Percentiles rank a stretch among this genome's conserved stretches.
These are phyloP conservation scores for Phoebastria nigripes DNA, from an alignment of 2,797 vertebrate genomes.

Conservation along the genomic window DNA sequence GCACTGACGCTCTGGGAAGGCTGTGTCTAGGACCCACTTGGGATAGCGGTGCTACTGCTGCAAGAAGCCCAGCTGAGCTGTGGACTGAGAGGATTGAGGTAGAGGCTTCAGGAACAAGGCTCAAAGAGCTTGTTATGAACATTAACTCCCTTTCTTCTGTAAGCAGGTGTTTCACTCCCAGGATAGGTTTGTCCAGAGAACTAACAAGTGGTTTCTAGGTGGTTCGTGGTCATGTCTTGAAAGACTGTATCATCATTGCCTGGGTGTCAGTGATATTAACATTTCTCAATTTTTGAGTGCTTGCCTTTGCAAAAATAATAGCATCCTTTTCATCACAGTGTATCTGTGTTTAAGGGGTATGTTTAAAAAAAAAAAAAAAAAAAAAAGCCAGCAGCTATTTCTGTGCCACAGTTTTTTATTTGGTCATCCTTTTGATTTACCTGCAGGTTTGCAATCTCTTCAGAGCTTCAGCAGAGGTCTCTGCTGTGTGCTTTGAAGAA, in stretches of 20 bases:
- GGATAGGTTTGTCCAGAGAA: background rate
- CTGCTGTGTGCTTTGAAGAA: background rate
- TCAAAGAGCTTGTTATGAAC: background rate
- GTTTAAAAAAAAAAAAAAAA: no score
- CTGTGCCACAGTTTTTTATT: background rate
- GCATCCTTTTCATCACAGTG: background rate
- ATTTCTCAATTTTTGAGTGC: background rate
- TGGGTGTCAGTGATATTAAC: background rate
- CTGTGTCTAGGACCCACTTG: accelerated
- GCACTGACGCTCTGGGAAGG: background rate
- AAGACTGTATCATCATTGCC: background rate
- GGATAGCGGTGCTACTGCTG: background rate
- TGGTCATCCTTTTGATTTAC: background rate
- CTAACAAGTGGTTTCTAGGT: background rate
- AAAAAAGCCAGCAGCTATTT: background rate
- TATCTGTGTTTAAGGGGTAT: background rate
- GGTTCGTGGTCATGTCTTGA: background rate
- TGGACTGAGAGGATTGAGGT: background rate
- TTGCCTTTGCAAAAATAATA: background rate
- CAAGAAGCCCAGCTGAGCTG: background rate
- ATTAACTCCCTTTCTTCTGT: background rate
- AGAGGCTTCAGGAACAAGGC: background rate
- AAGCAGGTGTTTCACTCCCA: background rate
- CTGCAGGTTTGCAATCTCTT: background rate
- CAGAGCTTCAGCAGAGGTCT: background rate